Evolutionary conservation across 2,113 vertebrate genomes (phyloP).

Genomic region (Tricholaema leucomelas): DNA sequence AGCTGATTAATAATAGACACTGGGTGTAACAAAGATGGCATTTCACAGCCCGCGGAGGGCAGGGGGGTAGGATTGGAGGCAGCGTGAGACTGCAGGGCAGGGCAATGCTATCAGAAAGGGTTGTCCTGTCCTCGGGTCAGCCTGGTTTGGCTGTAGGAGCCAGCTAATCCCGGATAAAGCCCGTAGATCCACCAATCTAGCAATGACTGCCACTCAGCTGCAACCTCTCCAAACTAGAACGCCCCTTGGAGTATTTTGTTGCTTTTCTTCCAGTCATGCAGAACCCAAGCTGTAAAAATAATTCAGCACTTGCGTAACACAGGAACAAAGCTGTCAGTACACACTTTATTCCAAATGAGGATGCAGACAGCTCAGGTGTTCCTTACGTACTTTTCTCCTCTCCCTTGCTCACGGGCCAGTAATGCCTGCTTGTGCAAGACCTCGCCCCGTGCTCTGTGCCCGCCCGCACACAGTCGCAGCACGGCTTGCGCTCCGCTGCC

Average conservation of each 20-base stretch:
- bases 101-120: background rate
- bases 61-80: background rate
- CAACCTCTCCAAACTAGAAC: background rate
- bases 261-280: background rate
- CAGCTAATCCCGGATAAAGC: background rate
- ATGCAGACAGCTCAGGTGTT: background rate
- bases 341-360: background rate
- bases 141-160: background rate
- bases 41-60: background rate
- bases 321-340: background rate
- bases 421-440: background rate
- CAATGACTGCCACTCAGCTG: background rate
- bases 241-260: background rate
- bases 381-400: fast-evolving
- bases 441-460: background rate
- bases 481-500: fast-evolving
- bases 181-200: background rate
- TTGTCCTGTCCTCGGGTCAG: background rate
- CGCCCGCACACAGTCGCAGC: fast-evolving
- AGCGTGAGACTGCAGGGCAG: background rate
- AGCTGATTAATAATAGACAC: background rate
- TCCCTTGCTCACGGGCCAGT: background rate
- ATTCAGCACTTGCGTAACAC: background rate
- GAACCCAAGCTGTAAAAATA: background rate
- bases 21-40: background rate